Conservation (phyloP, 2,888 invertebrate genomes). For the Nomada fabriciana region DNA sequence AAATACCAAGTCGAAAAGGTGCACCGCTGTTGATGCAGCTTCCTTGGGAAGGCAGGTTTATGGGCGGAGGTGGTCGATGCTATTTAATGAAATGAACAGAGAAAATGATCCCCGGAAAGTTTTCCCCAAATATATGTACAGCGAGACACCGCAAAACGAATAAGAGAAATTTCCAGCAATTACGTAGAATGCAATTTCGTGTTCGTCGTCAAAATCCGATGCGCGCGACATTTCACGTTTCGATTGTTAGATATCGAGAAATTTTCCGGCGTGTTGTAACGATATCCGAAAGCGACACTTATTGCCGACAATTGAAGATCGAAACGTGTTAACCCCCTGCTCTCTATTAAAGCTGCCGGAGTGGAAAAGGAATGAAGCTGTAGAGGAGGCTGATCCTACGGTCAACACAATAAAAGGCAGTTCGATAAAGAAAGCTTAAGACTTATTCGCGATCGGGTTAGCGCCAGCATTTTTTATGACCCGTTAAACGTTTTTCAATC, state of each 20-base stretch:
- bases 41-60: neutral
- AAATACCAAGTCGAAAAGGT: conserved; percentile 33
- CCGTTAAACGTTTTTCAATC: neutral
- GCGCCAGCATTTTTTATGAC: neutral
- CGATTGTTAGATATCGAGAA: conserved; percentile 49
- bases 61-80: neutral
- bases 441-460: neutral
- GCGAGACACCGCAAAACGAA: neutral
- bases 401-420: conserved; percentile 11
- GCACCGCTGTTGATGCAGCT: conserved; percentile 43
- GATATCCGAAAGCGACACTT: conserved; percentile 54
- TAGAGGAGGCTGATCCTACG: neutral
- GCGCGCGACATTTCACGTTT: conserved; percentile 44
- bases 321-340: conserved; percentile 32
- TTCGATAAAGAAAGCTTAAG: conserved; percentile 15
- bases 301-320: conserved; percentile 38
- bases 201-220: conserved; percentile 20
- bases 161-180: conserved; percentile 15
- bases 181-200: conserved; percentile 35
- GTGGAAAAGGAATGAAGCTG: conserved; percentile 27
- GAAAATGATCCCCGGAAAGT: conserved; percentile 6
- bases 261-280: conserved; percentile 24
- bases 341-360: conserved; percentile 30
- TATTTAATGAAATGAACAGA: conserved; percentile 2
- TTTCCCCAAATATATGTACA: no score